A percentile compares a stretch with the other conserved stretches of the same genome.
Evolutionary conservation across 2,888 invertebrate species (phyloP).

Genomic region (Cyrtodaria siliqua): DNA sequence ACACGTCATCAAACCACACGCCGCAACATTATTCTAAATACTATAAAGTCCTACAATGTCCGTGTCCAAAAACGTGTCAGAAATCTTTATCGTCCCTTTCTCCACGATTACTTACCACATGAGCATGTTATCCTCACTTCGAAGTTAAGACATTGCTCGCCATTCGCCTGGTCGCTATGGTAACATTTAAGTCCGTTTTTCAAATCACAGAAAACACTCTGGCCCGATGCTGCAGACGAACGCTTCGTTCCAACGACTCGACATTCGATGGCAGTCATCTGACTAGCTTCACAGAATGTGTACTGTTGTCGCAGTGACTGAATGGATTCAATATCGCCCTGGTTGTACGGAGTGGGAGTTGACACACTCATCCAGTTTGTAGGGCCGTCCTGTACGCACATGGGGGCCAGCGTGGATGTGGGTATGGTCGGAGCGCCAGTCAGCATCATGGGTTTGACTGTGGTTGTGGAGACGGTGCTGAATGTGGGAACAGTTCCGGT

Average conservation of each 20-base stretch:
- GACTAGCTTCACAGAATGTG: constrained; percentile 72
- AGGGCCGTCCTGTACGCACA: constrained; percentile 91
- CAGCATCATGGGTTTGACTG: constrained; percentile 13
- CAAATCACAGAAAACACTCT: constrained; percentile 91
- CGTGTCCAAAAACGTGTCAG: too few relatives aligned
- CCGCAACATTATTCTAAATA: too few relatives aligned
- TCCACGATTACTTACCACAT: constrained; percentile 86
- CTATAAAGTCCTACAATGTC: too few relatives aligned
- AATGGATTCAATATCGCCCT: constrained; percentile 81
- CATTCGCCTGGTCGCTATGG: constrained; percentile 65
- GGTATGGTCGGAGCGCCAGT: constrained; percentile 30
- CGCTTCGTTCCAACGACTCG: constrained; percentile 90
- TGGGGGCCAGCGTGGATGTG: constrained; percentile 45
- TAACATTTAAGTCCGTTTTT: constrained; percentile 73
- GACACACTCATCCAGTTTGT: constrained; percentile 91
- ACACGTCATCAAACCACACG: too few relatives aligned
- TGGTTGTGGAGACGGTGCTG: constrained; percentile 16
- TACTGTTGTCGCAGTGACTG: constrained; percentile 67
- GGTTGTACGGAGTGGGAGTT: constrained; percentile 75
- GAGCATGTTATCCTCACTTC: constrained; percentile 85
- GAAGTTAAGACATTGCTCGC: constrained; percentile 79
- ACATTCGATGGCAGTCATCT: constrained; percentile 90
- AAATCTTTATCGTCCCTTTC: too few relatives aligned
- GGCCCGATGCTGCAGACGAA: constrained; percentile 90
- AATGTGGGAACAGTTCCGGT: constrained; percentile 58